Evolutionary conservation across 2,888 invertebrate species (phyloP), one percentile per base, ranked within the genome.

Genomic region (Oscheius sp.): DNA sequence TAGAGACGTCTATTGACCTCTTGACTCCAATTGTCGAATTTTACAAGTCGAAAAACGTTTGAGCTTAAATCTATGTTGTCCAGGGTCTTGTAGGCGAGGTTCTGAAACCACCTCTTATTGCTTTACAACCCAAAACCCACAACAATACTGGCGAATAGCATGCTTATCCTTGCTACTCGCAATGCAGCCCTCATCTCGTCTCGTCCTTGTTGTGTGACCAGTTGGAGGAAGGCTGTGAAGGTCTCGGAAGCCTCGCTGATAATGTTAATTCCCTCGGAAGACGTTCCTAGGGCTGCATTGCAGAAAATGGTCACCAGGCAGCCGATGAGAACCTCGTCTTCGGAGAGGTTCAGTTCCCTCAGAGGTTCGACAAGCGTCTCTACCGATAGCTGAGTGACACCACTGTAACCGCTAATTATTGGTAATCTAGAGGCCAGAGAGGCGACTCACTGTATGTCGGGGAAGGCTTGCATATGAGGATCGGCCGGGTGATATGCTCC

Each of bases 401-500:
- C 79, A 51, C 78, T 78, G 62, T 59, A 74, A 62, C 42, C 53
- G 32, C 42, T 55, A 37, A 37, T 42, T 21, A 29, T 55, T 21
- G 55, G 9, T 55, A 29, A 10, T 53, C 50, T 47, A 33, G 33
- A 7, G 9, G 21, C 13, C 32, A 7, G 58, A 3, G 1, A n/a
- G 51, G 50, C 9, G 11, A 68, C 66, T 60, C 48, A 78, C 79
- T 63, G 70, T 1, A 55, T 33, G 48, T 79, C 79, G 10, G 79
- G 79, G 48, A 79, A 75, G 21, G 51, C n/a, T 53, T 79, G 75
- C 32, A 57, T 33, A 2, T 48, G 10, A 2, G 76, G 70, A 1
- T 79, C 74, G 1, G 80, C 76, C 9, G 86, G 84, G 55, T 85
- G 86, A 70, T 85, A 87, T 29, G 86, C 73, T 29, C 86, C 87